Evolutionary conservation across 1,140 invertebrate species (phyloP), one percentile per base, ranked within the genome.

Genomic region (Gyrodactylus salaris): DNA sequence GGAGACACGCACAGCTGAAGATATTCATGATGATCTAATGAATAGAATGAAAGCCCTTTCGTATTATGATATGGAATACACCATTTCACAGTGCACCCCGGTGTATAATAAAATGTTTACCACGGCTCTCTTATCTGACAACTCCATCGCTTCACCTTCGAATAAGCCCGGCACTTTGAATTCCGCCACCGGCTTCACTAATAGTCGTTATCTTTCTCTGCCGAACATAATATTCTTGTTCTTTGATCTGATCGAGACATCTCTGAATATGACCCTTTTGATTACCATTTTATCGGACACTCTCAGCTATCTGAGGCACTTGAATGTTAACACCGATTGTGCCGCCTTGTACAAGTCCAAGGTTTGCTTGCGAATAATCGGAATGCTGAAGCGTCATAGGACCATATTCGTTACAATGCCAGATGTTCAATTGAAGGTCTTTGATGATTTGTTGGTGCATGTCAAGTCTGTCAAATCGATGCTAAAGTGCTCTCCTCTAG

Each of bases 61-160:
- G 21, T 71, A 24, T 71, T 71, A 71, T 26, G 70, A 71, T 71
- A 71, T 71, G 70, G 70, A 71, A 25, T 71, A 25, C 24, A 26
- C 26, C 1, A 16, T 71, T 20, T 71, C 21, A 1, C 70, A 71
- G 25, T 71, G 70, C 23, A 7, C 25, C 1, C 70, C 70, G n/a
- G 25, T 25, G 25, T 71, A 25, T 54, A 54, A 54, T n/a, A 54
- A 54, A 54, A 54, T 54, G 34, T 54, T 54, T 54, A 54, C 7
- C n/a, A 54, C 34, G 7, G 34, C 34, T n/a, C 34, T 54, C 34
- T 54, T 54, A 7, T 54, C 34, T 7, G 34, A 54, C n/a, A 16
- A 7, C 34, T n/a, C n/a, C n/a, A 7, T 16, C n/a, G 7, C 7
- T n/a, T n/a, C n/a, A n/a, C n/a, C n/a, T n/a, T n/a, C n/a, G n/a